phyloP scores from a whole-genome alignment of 2,888 invertebrate species.

The Melinopterus prodromus region DNA sequence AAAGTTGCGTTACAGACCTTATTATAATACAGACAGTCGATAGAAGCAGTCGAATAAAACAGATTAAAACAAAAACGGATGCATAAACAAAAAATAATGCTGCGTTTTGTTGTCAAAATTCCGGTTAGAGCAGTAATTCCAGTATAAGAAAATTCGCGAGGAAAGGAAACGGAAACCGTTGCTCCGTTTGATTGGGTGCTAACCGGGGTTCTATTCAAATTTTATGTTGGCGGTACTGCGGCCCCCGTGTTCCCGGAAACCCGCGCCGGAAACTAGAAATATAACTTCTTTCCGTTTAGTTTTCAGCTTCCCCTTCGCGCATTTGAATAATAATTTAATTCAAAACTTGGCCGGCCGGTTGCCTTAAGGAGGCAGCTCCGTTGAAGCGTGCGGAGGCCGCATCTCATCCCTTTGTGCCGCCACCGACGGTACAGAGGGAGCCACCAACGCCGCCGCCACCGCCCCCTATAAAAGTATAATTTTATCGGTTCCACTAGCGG shows the following conservation, averaged over 20 bases:
- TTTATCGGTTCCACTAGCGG: conserved; percentile 36
- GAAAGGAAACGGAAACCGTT: conserved; percentile 16
- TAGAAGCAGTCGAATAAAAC: not conserved
- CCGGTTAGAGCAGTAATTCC: not conserved
- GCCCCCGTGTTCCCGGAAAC: conserved; percentile 6
- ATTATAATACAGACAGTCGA: not conserved
- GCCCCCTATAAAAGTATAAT: conserved; percentile 41
- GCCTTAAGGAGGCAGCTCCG: not conserved
- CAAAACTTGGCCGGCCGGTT: conserved; percentile 21
- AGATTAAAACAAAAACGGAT: too few species aligned
- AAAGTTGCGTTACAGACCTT: too few species aligned
- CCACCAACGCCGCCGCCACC: conserved; percentile 40
- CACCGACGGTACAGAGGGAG: conserved; percentile 4
- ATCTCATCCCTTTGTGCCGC: conserved; percentile 21
- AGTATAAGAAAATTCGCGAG: conserved; percentile 14
- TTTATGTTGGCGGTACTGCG: conserved; percentile 43
- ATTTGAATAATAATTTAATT: conserved; percentile 42
- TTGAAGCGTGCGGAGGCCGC: conserved; percentile 12
- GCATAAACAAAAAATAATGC: not conserved
- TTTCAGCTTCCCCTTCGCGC: conserved; percentile 44
- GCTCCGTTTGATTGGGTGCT: conserved; percentile 33
- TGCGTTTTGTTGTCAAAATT: not conserved
- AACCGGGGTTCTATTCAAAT: conserved; percentile 51
- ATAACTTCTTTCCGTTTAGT: conserved; percentile 54
- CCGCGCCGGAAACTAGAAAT: conserved; percentile 51